Conservation (phyloP, 2,797 vertebrate genomes). For the Cryptoprocta ferox region DNA sequence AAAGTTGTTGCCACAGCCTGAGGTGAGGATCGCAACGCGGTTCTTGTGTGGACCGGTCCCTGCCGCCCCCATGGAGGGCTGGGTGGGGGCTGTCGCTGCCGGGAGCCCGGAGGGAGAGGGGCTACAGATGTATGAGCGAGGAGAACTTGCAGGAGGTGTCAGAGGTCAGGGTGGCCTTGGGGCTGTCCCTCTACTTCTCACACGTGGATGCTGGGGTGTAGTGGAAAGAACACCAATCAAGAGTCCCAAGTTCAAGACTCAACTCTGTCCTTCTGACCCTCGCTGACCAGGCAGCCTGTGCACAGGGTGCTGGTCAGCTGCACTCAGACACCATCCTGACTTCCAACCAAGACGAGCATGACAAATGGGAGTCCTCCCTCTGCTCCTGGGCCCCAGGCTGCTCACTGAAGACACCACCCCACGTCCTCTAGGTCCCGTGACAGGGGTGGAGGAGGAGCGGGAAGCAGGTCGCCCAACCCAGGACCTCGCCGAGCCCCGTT, state of each 20-base stretch:
- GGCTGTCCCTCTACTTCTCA: neutral
- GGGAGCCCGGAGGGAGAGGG: neutral
- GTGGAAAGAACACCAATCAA: neutral
- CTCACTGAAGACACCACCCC: neutral
- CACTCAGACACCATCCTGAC: neutral
- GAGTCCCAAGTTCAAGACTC: neutral
- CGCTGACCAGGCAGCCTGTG: neutral
- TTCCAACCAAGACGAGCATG: neutral
- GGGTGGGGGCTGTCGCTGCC: too few species aligned
- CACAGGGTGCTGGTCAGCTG: neutral
- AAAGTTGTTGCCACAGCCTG: slow-evolving; percentile 72
- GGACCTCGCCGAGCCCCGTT: neutral
- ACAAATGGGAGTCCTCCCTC: neutral
- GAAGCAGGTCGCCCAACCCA: rapidly evolving
- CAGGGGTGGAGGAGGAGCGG: rapidly evolving
- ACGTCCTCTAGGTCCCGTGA: neutral
- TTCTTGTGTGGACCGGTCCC: neutral
- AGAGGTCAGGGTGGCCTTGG: neutral
- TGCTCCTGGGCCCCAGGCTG: neutral
- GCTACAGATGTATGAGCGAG: rapidly evolving
- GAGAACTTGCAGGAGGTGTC: neutral
- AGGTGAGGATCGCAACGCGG: slow-evolving; percentile 30
- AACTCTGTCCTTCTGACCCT: neutral
- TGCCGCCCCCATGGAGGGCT: neutral
- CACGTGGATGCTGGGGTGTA: rapidly evolving